Evolutionary conservation across 2,113 vertebrate species (phyloP).

Genomic region (Oplegnathus fasciatus): DNA sequence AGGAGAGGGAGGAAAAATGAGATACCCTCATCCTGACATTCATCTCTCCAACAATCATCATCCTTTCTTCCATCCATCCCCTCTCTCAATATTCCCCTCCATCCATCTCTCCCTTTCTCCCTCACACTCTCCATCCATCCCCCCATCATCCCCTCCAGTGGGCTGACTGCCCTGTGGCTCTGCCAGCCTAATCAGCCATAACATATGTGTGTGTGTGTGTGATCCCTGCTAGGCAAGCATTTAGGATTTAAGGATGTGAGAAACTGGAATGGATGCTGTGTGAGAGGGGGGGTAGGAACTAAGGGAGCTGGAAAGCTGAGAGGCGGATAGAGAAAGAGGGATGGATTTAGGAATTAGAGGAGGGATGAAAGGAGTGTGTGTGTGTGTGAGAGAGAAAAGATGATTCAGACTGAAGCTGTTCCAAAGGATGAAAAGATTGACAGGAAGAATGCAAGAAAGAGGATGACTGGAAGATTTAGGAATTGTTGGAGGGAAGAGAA

Average conservation of each 20-base stretch:
- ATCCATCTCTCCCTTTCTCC: background rate
- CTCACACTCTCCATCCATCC: constrained; percentile 21
- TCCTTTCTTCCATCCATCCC: background rate
- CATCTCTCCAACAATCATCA: constrained; percentile 19
- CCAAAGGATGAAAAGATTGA: constrained; percentile 39
- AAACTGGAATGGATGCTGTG: constrained; percentile 32
- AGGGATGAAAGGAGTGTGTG: constrained; percentile 38
- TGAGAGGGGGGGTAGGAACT: background rate
- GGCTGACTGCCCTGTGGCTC: constrained; percentile 48
- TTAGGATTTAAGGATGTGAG: constrained; percentile 43
- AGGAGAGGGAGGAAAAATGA: background rate
- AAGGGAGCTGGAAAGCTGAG: constrained; percentile 18
- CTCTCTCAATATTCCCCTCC: background rate
- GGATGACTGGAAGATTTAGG: constrained; percentile 38
- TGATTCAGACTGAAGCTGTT: constrained; percentile 35
- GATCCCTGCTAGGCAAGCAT: constrained; percentile 38
- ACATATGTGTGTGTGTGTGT: constrained; percentile 54
- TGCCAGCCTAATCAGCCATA: constrained; percentile 70
- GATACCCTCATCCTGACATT: background rate
- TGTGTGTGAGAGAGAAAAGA: constrained; percentile 8
- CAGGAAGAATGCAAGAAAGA: constrained; percentile 5
- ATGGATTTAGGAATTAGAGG: constrained; percentile 55
- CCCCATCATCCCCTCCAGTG: constrained; percentile 42
- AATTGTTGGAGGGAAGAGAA: constrained; percentile 27
- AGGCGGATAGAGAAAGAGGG: constrained; percentile 24